These are phyloP conservation scores for Oreochromis spilurus DNA, from an alignment of 2,113 vertebrate genomes.

Conservation along the genomic window DNA sequence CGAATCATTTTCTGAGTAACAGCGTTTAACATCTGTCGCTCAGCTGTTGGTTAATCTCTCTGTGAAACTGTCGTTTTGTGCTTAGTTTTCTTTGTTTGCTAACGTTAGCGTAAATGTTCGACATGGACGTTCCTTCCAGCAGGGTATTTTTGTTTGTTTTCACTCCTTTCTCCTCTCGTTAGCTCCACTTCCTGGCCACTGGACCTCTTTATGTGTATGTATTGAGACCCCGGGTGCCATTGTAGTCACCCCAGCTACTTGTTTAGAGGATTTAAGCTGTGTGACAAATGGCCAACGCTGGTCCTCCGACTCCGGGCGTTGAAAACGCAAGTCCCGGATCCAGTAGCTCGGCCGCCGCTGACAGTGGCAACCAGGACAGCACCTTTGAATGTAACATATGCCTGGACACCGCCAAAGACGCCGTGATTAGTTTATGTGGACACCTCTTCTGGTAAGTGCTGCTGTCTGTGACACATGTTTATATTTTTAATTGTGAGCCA, in stretches of 20 bases:
- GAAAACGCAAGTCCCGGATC: conserved; percentile 73
- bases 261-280: background rate
- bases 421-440: conserved; percentile 96
- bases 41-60: background rate
- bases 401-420: conserved; percentile 96
- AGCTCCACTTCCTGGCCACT: background rate
- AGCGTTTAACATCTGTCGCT: background rate
- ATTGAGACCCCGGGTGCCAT: background rate
- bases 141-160: background rate
- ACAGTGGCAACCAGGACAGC: conserved; percentile 84
- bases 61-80: background rate
- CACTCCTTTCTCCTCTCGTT: background rate
- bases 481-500: background rate
- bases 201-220: background rate
- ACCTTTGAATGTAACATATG: conserved; percentile 99
- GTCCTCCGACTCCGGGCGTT: conserved; percentile 69
- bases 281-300: conserved; percentile 84
- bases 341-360: conserved; percentile 77
- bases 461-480: background rate
- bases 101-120: background rate
- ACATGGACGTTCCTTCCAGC: background rate
- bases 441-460: conserved; percentile 90
- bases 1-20: no score
- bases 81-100: background rate
- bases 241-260: background rate